Percentiles rank a stretch among this genome's conserved stretches.
Evolutionary conservation across 64 coral and sea anemone species (phyloP).

Genomic region (Montipora foliosa): DNA sequence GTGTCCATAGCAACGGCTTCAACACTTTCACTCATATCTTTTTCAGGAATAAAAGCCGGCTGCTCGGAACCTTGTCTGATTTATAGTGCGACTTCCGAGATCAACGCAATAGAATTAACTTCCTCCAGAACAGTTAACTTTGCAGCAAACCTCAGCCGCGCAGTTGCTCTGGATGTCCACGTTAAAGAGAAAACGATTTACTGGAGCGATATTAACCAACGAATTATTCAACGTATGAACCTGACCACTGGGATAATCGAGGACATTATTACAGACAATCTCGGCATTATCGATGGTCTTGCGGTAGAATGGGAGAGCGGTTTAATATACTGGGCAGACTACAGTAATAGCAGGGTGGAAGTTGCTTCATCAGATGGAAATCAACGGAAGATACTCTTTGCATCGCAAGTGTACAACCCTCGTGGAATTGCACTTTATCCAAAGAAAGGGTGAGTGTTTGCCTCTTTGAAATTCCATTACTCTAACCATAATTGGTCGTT

Average conservation of each 20-base stretch:
- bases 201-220: conserved; percentile 64
- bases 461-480: not conserved
- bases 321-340: conserved; percentile 82
- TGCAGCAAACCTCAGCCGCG: not conserved
- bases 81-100: not conserved
- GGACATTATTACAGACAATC: conserved; percentile 25
- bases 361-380: conserved; percentile 62
- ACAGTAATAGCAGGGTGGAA: conserved; percentile 44
- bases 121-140: conserved; percentile 3
- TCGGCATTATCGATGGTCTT: conserved; percentile 64
- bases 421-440: conserved; percentile 79
- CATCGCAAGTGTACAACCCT: conserved; percentile 13
- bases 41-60: not conserved
- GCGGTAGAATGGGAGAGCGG: conserved; percentile 78
- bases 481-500: no score
- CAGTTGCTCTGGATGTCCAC: conserved; percentile 77
- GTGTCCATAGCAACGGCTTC: not conserved
- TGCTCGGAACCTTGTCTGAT: conserved; percentile 34
- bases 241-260: conserved; percentile 30
- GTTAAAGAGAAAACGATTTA: conserved; percentile 52
- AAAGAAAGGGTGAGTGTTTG: conserved; percentile 53
- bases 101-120: conserved; percentile 11
- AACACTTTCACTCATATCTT: not conserved
- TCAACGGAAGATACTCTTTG: conserved; percentile 38
- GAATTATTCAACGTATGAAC: conserved; percentile 55